phyloP scores from a whole-genome alignment of 53 echinoderm and acorn worm species.

The Patiria pectinifera region DNA sequence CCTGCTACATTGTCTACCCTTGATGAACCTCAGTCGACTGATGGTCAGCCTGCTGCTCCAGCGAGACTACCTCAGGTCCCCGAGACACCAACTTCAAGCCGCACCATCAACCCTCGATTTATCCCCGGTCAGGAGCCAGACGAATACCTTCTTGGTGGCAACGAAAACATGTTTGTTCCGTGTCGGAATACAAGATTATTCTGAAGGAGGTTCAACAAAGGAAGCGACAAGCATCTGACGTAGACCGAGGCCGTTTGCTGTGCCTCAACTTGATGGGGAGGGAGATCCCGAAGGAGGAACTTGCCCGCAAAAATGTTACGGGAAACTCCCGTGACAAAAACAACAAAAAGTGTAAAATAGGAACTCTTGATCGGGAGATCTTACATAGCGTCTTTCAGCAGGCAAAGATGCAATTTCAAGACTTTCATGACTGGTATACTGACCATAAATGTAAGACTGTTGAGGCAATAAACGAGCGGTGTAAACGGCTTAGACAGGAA shows the following conservation, averaged over 20 bases:
- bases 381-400: constrained; percentile 10
- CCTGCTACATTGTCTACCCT: no score
- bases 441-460: no score
- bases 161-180: constrained; percentile 27
- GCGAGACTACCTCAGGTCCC: neutral
- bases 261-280: constrained; percentile 13
- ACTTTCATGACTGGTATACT: no score
- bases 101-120: constrained; percentile 4
- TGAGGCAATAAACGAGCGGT: no score
- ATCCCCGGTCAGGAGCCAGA: constrained; percentile 1
- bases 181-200: neutral
- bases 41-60: neutral
- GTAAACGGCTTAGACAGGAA: no score
- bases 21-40: no score
- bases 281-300: no score
- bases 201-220: no score
- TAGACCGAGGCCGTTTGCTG: no score
- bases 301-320: constrained; percentile 21
- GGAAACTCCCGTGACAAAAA: constrained; percentile 21
- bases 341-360: constrained; percentile 31
- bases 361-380: neutral
- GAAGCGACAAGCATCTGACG: no score
- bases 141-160: constrained; percentile 32
- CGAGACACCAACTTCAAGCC: constrained; percentile 9
- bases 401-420: no score